These are phyloP conservation scores for Idaea biselata DNA, from an alignment of 2,888 invertebrate species.

Conservation along the genomic window DNA sequence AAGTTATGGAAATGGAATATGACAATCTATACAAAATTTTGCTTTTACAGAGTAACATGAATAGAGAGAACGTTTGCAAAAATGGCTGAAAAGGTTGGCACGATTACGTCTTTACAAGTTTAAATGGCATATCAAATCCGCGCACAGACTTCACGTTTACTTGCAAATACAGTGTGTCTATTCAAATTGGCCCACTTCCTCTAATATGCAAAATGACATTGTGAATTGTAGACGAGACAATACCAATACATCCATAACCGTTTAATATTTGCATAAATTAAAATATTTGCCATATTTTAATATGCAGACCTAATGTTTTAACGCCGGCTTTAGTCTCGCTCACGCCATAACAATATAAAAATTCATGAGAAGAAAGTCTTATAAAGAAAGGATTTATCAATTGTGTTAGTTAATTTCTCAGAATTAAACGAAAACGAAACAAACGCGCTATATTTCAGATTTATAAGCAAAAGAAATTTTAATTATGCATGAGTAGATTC, in stretches of 20 bases:
- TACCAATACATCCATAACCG: slow-evolving; percentile 56
- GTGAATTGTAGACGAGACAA: slow-evolving; percentile 68
- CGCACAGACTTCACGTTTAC: neutral
- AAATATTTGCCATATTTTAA: slow-evolving; percentile 49
- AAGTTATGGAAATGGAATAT: neutral
- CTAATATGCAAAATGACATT: slow-evolving; percentile 68
- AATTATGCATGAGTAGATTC: slow-evolving; percentile 19
- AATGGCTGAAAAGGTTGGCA: neutral
- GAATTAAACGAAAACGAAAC: slow-evolving; percentile 14
- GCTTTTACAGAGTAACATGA: neutral
- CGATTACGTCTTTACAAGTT: neutral
- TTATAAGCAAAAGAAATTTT: slow-evolving; percentile 17
- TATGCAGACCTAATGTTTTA: slow-evolving; percentile 32
- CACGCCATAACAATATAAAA: slow-evolving; percentile 36
- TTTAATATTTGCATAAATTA: slow-evolving; percentile 54
- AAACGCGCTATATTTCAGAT: slow-evolving; percentile 14
- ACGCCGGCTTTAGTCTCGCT: slow-evolving; percentile 31
- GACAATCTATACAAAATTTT: neutral
- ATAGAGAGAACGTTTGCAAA: neutral
- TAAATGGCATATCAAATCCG: slow-evolving; percentile 5
- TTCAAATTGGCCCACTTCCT: slow-evolving; percentile 69
- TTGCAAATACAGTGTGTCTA: slow-evolving; percentile 25
- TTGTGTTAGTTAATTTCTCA: slow-evolving; percentile 12
- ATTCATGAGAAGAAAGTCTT: slow-evolving; percentile 43
- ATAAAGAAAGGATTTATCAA: slow-evolving; percentile 16